These are phyloP conservation scores for Muschampia plurimacula DNA, from an alignment of 2,888 invertebrate genomes.

Conservation along the genomic window DNA sequence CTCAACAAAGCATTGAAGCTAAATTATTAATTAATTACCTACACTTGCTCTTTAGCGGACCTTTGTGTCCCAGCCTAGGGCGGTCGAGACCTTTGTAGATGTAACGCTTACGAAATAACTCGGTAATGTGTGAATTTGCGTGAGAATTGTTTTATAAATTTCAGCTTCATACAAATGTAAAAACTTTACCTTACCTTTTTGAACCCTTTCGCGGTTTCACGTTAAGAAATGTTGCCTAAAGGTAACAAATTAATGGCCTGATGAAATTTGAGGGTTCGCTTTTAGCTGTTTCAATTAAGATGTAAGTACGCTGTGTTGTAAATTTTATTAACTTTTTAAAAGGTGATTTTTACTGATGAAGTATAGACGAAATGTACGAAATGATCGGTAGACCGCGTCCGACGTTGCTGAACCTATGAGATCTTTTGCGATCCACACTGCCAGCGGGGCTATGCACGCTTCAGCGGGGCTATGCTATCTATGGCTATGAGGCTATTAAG, in stretches of 20 bases:
- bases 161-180: constrained; percentile 15
- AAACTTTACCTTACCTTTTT: constrained; percentile 7
- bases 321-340: not conserved
- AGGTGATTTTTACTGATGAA: not conserved
- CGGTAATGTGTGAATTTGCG: constrained; percentile 13
- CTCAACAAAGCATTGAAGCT: constrained; percentile 24
- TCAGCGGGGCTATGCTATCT: too few species aligned
- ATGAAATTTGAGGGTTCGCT: not conserved
- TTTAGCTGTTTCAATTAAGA: not conserved
- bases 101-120: constrained; percentile 16
- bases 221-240: not conserved
- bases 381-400: too few species aligned
- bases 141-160: constrained; percentile 21
- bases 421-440: too few species aligned
- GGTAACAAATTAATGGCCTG: not conserved
- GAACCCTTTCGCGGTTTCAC: constrained; percentile 25
- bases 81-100: constrained; percentile 25
- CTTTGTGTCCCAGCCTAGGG: constrained; percentile 17
- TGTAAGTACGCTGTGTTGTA: not conserved
- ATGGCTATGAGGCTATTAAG: too few species aligned
- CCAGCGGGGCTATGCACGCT: too few species aligned
- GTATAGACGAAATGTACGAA: too few species aligned
- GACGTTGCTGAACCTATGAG: too few species aligned
- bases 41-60: constrained; percentile 27
- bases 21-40: constrained; percentile 20